Base-by-base conservation (phyloP, 2,113 vertebrate species). In the Microtus oregoni region DNA sequence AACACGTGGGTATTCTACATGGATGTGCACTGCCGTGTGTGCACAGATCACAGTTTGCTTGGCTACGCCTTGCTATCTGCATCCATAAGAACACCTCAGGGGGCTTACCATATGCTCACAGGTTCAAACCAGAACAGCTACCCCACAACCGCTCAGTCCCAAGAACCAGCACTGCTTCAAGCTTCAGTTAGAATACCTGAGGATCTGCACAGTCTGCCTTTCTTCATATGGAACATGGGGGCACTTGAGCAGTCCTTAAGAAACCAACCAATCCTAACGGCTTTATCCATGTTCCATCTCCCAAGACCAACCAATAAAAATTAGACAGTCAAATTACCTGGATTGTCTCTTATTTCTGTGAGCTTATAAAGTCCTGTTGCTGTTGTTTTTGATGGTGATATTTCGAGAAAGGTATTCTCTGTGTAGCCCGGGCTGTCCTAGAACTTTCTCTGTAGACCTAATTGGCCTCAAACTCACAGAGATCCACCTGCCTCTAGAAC, bases 251-350 rank as follows among this genome's bases (percentile, higher is more conserved):
- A 86, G 22, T 7, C 35, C 38, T 85, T 52, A 89, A 88, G 65
- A 85, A 79, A 91, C 9, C 32, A 38, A 9, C 7, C 22, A 35
- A 77, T 72, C 32, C 58, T 63, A 92, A 75, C 70, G 65, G 11
- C 14, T 55, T 14, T 86, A 52, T n/a, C 47, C 30, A 47, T 13
- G 89, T 89, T 11, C 63, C 24, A 83, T 73, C 89, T 55, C 52
- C 52, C 52, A 75, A 91, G 63, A 19, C 41, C 88, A 86, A 88
- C 9, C 86, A 79, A 86, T 78, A 78, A 73, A 86, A 92, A 61
- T 24, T n/a, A 11, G 44, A 14, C 5, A 52, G 9, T 90, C n/a
- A 24, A 19, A 63, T 92, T 28, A 4, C 12, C 17, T 91, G 41
- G 78, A 91, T 7, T 63, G 5, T 41, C 52, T 90, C 44, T 73